Percentiles rank a stretch among this genome's conserved stretches.
Evolutionary conservation across 2,888 invertebrate genomes (phyloP).

Genomic region (Chouioia cunea): DNA sequence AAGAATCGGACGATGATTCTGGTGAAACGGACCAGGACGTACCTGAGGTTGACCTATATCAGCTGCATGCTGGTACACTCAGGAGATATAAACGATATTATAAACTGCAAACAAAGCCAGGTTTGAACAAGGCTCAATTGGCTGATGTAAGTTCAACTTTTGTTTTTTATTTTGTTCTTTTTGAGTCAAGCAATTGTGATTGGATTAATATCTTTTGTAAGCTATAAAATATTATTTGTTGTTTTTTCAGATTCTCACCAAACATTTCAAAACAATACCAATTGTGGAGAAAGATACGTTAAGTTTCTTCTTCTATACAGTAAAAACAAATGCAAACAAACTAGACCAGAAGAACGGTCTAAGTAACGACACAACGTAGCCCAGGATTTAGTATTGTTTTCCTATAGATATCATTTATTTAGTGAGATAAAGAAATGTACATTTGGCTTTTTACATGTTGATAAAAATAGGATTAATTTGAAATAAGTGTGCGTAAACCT

Average conservation of each 20-base stretch:
- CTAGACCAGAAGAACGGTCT: conserved; percentile 86
- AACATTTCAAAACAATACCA: conserved; percentile 95
- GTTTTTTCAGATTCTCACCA: conserved; percentile 85
- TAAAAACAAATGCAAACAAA: conserved; percentile 92
- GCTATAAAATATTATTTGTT: conserved; percentile 11
- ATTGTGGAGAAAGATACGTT: conserved; percentile 95
- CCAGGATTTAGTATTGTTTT: conserved; percentile 49
- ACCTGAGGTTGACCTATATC: conserved; percentile 94
- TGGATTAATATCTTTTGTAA: conserved; percentile 41
- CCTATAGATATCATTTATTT: conserved; percentile 50
- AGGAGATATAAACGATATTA: conserved; percentile 93
- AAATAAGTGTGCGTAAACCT: conserved; percentile 53
- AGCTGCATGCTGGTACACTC: conserved; percentile 93
- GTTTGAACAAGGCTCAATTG: conserved; percentile 93
- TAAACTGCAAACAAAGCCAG: conserved; percentile 91
- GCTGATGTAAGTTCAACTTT: conserved; percentile 83
- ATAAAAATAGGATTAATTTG: conserved; percentile 58
- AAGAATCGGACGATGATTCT: conserved; percentile 95
- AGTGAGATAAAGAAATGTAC: conserved; percentile 52
- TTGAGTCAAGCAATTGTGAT: neutral
- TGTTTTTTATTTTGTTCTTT: neutral
- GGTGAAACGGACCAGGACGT: conserved; percentile 92
- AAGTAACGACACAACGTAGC: conserved; percentile 74
- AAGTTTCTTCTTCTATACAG: conserved; percentile 95
- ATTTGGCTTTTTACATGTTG: conserved; percentile 58